These are phyloP conservation scores for Plutella xylostella DNA, from an alignment of 2,888 invertebrate genomes.

Conservation along the genomic window DNA sequence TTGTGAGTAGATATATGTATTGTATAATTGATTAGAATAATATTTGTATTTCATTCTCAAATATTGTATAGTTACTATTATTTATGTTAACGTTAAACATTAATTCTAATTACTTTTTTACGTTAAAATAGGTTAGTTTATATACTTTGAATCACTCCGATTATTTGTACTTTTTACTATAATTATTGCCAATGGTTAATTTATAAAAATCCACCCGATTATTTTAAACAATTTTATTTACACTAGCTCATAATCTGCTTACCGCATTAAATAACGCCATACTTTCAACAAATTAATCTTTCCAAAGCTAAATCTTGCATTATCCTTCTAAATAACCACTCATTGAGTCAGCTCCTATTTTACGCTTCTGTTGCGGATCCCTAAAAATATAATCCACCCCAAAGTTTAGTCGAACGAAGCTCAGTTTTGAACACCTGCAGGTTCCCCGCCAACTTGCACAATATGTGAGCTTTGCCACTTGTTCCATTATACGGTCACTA, in stretches of 20 bases:
- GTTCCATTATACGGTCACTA: constrained; percentile 12
- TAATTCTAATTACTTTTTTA: no score
- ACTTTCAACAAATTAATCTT: constrained; percentile 32
- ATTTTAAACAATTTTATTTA: no score
- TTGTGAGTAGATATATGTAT: no score
- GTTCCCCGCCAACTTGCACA: constrained; percentile 52
- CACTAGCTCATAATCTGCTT: constrained; percentile 9
- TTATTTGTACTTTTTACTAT: no score
- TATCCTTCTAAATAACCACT: constrained; percentile 51
- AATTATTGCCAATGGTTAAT: no score
- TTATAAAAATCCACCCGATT: no score
- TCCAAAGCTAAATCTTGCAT: constrained; percentile 25
- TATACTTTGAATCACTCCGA: no score
- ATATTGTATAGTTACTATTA: no score
- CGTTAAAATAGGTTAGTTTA: no score
- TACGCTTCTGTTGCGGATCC: constrained; percentile 44
- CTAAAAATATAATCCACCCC: constrained; percentile 51
- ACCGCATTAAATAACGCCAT: constrained; percentile 23
- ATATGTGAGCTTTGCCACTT: constrained; percentile 41
- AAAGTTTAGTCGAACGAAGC: constrained; percentile 26
- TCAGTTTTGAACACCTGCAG: constrained; percentile 48
- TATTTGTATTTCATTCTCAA: no score
- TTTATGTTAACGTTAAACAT: no score
- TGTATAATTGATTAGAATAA: no score
- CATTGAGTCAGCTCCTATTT: constrained; percentile 56